Evolutionary conservation across 2,888 invertebrate species (phyloP).

Genomic region (Disparrhopalites patrizii): DNA sequence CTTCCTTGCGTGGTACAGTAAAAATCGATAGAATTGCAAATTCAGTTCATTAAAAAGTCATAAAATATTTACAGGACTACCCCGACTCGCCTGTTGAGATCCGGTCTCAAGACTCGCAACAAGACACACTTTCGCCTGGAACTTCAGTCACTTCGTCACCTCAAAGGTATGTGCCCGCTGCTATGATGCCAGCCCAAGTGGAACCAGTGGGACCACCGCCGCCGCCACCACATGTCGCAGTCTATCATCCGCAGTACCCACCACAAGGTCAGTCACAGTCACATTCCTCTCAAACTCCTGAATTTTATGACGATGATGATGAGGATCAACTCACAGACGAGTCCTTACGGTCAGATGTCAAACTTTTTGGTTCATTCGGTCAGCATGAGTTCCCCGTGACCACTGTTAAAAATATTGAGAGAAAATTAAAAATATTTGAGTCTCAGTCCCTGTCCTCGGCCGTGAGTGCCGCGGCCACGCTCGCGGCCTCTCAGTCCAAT

Average conservation of each 20-base stretch:
- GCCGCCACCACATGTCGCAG: constrained; percentile 11
- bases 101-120: constrained; percentile 29
- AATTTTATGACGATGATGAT: constrained; percentile 2
- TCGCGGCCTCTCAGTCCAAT: background rate
- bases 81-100: constrained; percentile 29
- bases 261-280: constrained; percentile 28
- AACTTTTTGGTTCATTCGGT: constrained; percentile 24
- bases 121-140: constrained; percentile 30
- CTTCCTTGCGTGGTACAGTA: background rate
- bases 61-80: constrained; percentile 27
- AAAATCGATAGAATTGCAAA: constrained; percentile 17
- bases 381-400: constrained; percentile 29
- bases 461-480: background rate
- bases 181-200: constrained; percentile 18
- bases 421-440: constrained; percentile 26
- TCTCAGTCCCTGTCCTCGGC: background rate
- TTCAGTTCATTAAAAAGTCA: constrained; percentile 3
- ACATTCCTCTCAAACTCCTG: constrained; percentile 1
- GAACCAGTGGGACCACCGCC: constrained; percentile 8
- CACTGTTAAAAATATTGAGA: constrained; percentile 23
- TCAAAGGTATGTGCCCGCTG: constrained; percentile 24
- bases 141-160: constrained; percentile 32
- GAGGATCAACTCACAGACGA: constrained; percentile 20
- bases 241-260: constrained; percentile 29
- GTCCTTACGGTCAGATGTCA: constrained; percentile 9